Base-by-base conservation (phyloP, 2,888 invertebrate genomes). In the Deilephila elpenor region DNA sequence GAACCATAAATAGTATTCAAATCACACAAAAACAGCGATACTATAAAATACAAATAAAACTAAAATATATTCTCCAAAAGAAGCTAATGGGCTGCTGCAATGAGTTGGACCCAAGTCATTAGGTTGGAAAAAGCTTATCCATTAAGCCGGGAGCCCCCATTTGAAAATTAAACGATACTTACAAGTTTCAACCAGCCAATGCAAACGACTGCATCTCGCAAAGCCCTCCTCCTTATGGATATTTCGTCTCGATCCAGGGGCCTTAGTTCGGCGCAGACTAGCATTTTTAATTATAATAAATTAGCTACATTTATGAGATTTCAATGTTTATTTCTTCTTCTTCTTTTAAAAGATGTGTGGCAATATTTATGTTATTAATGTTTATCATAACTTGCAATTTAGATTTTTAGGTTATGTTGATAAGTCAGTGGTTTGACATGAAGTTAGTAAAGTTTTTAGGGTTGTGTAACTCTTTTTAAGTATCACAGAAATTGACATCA, bases 141-240 rank as follows among this genome's bases (percentile, higher is more conserved):
- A n/a, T 44, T n/a, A 37, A 67, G n/a, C 20, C 44, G 37, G 29
- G n/a, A 44, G 32, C 7, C 51, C 32, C 32, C 32, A 29, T 44
- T 61, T 59, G 17, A 32, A 37, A 37, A 59, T 59, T 71, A 71
- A 71, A 51, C 61, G 70, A 75, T 81, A 85, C 90, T 85, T 82
- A 82, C 91, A 75, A 88, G 74, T 86, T 89, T 91, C 3, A 88
- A 59, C 88, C 89, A 90, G 37, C 88, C 90, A 32, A 90, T 81
- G 77, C 88, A 89, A 67, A 90, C 80, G 6, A 89, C 83, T 6
- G 87, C 87, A 25, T 89, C 85, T 3, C 86, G 79, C 7, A 91
- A 78, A 4, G 85, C 83, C 53, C 75, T 78, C 59, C 78, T 83
- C 60, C 83, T 84, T 34, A 83, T 81, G 0, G 67, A 53, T 3